Evolutionary conservation across 1,140 invertebrate genomes (phyloP).

Genomic region (Coenobita brevimanus): DNA sequence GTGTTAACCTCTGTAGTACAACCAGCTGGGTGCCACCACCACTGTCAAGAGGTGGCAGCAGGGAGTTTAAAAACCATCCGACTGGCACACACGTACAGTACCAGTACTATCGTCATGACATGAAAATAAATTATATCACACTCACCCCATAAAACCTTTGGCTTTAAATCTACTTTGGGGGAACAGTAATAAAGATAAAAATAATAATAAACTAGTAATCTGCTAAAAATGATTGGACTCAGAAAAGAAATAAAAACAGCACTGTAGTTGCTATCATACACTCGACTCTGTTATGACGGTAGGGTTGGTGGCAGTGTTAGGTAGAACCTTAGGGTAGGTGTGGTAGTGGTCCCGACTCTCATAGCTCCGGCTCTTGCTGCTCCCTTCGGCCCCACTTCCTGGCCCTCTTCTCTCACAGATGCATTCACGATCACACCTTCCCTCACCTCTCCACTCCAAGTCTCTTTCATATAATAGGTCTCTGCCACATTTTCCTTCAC

Average conservation of each 20-base stretch:
- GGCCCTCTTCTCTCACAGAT: conserved; percentile 20
- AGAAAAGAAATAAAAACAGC: conserved; percentile 53
- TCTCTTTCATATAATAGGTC: conserved; percentile 40
- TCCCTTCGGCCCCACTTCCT: background rate
- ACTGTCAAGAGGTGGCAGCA: background rate
- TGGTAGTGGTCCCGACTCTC: conserved; percentile 46
- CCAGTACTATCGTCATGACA: background rate
- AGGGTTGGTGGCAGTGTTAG: conserved; percentile 59
- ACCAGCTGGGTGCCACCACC: conserved; percentile 15
- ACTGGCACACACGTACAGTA: too few species aligned
- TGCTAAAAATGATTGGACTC: conserved; percentile 54
- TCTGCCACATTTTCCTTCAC: conserved; percentile 21
- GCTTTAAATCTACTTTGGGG: conserved; percentile 3
- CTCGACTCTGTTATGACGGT: conserved; percentile 57
- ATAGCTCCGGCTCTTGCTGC: conserved; percentile 18
- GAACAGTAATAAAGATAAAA: conserved; percentile 7
- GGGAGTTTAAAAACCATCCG: too few species aligned
- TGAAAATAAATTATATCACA: conserved; percentile 62
- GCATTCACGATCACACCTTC: conserved; percentile 28
- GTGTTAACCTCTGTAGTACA: conserved; percentile 16
- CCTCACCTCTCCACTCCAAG: conserved; percentile 13
- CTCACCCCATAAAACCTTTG: conserved; percentile 43
- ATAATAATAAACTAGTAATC: background rate
- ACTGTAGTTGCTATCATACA: conserved; percentile 59
- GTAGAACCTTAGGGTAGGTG: conserved; percentile 38